These are phyloP conservation scores for Hartigia nigra DNA, from an alignment of 2,888 invertebrate genomes.

Conservation along the genomic window DNA sequence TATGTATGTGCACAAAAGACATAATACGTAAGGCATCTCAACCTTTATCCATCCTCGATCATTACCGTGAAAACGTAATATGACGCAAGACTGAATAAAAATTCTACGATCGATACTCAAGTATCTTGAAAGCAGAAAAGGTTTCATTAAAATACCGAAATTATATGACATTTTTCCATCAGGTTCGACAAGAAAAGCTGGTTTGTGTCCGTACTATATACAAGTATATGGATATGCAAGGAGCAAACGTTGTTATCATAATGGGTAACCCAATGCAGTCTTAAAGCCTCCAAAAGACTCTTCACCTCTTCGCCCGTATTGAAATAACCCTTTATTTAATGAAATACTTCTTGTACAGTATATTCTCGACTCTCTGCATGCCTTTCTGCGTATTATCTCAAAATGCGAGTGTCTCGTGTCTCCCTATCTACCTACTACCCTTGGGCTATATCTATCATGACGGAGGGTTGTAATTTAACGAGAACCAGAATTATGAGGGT, in stretches of 20 bases:
- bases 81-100: not conserved
- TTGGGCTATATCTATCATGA: not conserved
- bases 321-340: not conserved
- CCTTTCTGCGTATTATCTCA: not conserved
- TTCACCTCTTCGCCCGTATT: not conserved
- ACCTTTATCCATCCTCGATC: not conserved
- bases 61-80: not conserved
- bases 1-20: not conserved
- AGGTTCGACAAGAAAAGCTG: not conserved
- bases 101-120: not conserved
- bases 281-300: not conserved
- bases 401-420: not conserved
- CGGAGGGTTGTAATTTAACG: not conserved
- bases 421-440: not conserved
- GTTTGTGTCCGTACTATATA: not conserved
- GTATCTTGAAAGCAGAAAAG: not conserved
- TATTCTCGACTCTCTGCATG: not conserved
- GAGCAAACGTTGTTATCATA: not conserved
- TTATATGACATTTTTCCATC: not conserved
- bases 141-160: not conserved
- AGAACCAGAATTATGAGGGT: not conserved
- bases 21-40: not conserved
- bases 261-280: not conserved
- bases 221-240: too few species aligned
- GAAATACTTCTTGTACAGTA: not conserved